Evolutionary conservation across 1,140 invertebrate genomes (phyloP).

Genomic region (Bombus cullumanus): DNA sequence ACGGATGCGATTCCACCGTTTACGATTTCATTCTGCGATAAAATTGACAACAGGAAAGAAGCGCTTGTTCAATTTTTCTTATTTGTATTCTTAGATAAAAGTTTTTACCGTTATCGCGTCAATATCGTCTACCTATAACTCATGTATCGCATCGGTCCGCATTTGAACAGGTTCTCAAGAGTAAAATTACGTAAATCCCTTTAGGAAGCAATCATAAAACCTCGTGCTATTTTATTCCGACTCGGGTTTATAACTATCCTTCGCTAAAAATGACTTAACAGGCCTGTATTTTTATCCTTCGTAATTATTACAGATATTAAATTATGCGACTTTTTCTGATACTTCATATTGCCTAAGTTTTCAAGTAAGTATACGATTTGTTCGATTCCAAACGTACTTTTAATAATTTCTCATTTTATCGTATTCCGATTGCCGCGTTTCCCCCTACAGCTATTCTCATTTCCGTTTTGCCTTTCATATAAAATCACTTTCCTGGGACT

Average conservation of each 20-base stretch:
- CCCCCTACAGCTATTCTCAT: slow-evolving; percentile 9
- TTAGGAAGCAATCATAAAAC: background rate
- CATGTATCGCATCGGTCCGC: background rate
- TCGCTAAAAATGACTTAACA: background rate
- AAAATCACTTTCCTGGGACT: slow-evolving; percentile 34
- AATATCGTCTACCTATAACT: background rate
- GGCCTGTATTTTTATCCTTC: background rate
- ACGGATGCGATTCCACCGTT: too few relatives aligned
- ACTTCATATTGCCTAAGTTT: background rate
- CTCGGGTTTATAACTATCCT: background rate
- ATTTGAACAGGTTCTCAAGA: background rate
- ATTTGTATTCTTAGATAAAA: slow-evolving; percentile 2
- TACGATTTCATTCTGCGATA: too few relatives aligned
- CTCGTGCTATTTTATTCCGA: background rate
- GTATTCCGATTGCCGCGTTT: background rate
- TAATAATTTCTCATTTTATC: slow-evolving; percentile 2
- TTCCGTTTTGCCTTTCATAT: slow-evolving; percentile 32
- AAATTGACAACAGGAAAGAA: too few relatives aligned
- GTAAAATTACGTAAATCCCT: background rate
- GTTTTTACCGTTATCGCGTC: background rate
- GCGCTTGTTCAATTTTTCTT: background rate
- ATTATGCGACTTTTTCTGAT: background rate
- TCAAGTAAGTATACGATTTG: background rate
- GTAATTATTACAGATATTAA: background rate
- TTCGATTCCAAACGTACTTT: background rate